phyloP scores from a whole-genome alignment of 1,140 invertebrate genomes.

The Scaptomyza graminum region DNA sequence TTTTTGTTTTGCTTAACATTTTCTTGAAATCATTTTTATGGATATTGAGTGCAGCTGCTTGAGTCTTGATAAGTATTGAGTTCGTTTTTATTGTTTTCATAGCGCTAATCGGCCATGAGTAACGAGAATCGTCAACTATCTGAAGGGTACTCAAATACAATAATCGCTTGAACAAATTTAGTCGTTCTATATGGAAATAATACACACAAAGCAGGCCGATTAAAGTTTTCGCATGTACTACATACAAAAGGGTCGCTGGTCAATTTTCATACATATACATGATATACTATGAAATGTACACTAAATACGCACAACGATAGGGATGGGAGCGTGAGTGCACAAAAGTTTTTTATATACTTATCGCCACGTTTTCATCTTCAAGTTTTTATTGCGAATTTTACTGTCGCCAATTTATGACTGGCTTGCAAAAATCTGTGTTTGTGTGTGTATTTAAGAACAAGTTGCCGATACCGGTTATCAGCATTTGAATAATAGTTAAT shows the following conservation, averaged over 20 bases:
- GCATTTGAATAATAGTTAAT: slow-evolving; percentile 27
- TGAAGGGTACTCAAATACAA: slow-evolving; percentile 23
- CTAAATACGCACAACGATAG: slow-evolving; percentile 13
- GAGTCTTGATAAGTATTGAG: neutral
- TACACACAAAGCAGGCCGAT: slow-evolving; percentile 39
- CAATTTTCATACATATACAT: neutral
- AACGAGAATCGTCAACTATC: slow-evolving; percentile 22
- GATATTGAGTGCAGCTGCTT: slow-evolving; percentile 17
- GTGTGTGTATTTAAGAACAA: slow-evolving; percentile 6
- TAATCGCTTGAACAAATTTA: slow-evolving; percentile 38
- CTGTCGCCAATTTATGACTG: neutral
- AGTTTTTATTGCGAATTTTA: slow-evolving; percentile 7
- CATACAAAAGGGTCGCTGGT: neutral
- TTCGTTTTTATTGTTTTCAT: slow-evolving; percentile 30
- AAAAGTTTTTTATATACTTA: neutral
- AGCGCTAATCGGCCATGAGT: slow-evolving; percentile 44
- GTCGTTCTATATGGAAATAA: neutral
- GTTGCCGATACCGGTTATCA: slow-evolving; percentile 64
- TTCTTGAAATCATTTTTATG: slow-evolving; percentile 1
- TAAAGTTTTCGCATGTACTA: slow-evolving; percentile 24
- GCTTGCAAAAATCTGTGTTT: slow-evolving; percentile 18
- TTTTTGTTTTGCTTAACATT: neutral
- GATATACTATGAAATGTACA: neutral
- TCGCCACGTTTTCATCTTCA: slow-evolving; percentile 6
- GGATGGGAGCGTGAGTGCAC: slow-evolving; percentile 17